Evolutionary conservation across 1,140 invertebrate species (phyloP).

Genomic region (Brachionus angularis): DNA sequence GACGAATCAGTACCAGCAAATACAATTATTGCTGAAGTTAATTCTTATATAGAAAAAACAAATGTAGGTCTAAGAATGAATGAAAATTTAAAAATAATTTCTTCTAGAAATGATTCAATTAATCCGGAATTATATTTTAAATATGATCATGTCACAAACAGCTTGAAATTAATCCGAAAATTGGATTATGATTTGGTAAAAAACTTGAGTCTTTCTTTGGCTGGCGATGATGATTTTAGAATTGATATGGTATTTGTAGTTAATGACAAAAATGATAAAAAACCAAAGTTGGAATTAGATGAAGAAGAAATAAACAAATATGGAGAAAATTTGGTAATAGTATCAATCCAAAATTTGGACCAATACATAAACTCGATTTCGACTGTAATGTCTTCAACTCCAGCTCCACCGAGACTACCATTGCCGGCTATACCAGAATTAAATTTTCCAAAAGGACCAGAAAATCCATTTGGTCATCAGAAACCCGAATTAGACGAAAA

Average conservation of each 20-base stretch:
- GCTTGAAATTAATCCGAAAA: conserved; percentile 9
- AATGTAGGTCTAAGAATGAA: too few relatives aligned
- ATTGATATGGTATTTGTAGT: conserved; percentile 2
- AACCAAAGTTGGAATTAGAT: background rate
- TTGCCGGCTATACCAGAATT: conserved; percentile 39
- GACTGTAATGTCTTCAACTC: background rate
- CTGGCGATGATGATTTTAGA: conserved; percentile 1
- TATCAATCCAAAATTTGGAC: background rate
- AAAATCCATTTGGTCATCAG: conserved; percentile 1
- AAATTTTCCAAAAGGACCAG: background rate
- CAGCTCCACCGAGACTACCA: background rate
- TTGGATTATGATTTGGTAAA: conserved; percentile 25
- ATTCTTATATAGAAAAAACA: too few relatives aligned
- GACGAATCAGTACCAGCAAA: conserved; percentile 17
- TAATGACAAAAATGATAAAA: conserved; percentile 24
- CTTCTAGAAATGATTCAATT: background rate
- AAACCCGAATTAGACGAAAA: conserved; percentile 27
- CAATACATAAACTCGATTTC: conserved; percentile 21
- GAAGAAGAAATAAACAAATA: conserved; percentile 36
- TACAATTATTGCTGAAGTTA: conserved; percentile 11
- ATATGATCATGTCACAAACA: conserved; percentile 5
- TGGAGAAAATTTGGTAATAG: conserved; percentile 19
- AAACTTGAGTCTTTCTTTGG: conserved; percentile 3
- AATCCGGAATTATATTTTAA: conserved; percentile 27
- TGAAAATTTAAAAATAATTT: conserved; percentile 22